phyloP scores from a whole-genome alignment of 2,113 vertebrate genomes.

The Heloderma charlesbogerti region DNA sequence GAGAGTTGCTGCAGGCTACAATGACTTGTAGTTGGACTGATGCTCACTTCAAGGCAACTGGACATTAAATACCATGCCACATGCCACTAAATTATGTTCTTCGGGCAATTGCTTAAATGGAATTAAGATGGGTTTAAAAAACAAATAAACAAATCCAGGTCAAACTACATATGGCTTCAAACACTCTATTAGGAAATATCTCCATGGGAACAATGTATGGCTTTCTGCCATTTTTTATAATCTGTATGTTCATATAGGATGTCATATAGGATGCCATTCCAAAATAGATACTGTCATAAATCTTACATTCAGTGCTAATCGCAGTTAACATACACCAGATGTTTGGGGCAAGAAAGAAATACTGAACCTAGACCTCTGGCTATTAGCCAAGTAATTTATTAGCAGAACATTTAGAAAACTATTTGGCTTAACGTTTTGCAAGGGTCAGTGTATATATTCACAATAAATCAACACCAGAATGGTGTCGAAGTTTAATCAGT shows the following conservation, averaged over 20 bases:
- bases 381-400: conserved; percentile 62
- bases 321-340: conserved; percentile 50
- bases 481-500: conserved; percentile 55
- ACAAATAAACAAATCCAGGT: not conserved
- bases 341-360: conserved; percentile 46
- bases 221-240: conserved; percentile 9
- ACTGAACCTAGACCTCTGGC: not conserved
- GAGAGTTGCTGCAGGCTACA: not conserved
- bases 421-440: conserved; percentile 55
- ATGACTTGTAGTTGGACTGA: conserved; percentile 37
- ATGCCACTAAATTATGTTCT: conserved; percentile 52
- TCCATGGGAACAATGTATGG: not conserved
- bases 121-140: conserved; percentile 46
- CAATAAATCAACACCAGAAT: conserved; percentile 59
- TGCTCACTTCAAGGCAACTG: conserved; percentile 58
- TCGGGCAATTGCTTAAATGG: conserved; percentile 54
- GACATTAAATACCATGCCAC: conserved; percentile 50
- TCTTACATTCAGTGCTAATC: conserved; percentile 5
- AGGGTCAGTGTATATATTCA: conserved; percentile 34
- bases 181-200: not conserved
- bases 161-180: not conserved
- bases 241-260: conserved; percentile 21
- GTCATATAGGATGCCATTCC: conserved; percentile 11
- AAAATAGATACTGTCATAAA: conserved; percentile 15
- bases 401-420: conserved; percentile 49